Percentiles rank a stretch among this genome's conserved stretches.
phyloP scores from a whole-genome alignment of 2,797 vertebrate species.

The Chaetodon trifasciatus region DNA sequence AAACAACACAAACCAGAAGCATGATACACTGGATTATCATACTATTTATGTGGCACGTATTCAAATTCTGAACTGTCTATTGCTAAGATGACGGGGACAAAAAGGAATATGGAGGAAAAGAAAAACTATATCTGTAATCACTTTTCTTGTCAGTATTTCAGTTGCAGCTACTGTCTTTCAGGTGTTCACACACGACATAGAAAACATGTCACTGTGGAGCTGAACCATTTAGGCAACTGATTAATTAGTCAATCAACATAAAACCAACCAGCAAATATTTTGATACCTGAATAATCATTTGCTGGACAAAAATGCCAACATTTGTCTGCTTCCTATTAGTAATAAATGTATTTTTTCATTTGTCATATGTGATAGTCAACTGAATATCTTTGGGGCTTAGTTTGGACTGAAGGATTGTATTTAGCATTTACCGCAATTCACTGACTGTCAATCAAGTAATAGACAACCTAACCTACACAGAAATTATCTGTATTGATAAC shows the following conservation, averaged over 20 bases:
- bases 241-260: background rate
- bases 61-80: background rate
- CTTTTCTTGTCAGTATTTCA: background rate
- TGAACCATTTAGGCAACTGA: background rate
- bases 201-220: background rate
- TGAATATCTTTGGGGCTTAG: no score
- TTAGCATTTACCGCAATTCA: no score
- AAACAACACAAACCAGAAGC: slow-evolving; percentile 17
- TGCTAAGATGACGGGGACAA: background rate
- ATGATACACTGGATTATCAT: background rate
- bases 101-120: background rate
- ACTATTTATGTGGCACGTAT: slow-evolving; percentile 3
- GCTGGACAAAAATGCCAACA: no score
- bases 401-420: no score
- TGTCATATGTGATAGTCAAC: no score
- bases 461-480: no score
- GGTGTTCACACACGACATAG: background rate
- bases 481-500: background rate
- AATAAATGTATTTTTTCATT: no score
- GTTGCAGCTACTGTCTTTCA: slow-evolving; percentile 8
- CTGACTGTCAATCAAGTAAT: no score
- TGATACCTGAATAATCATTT: no score
- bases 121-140: background rate
- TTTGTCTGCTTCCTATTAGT: no score
- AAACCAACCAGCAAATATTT: no score